Base-by-base conservation (phyloP, 2,888 invertebrate genomes). In the Trachelus stipa region DNA sequence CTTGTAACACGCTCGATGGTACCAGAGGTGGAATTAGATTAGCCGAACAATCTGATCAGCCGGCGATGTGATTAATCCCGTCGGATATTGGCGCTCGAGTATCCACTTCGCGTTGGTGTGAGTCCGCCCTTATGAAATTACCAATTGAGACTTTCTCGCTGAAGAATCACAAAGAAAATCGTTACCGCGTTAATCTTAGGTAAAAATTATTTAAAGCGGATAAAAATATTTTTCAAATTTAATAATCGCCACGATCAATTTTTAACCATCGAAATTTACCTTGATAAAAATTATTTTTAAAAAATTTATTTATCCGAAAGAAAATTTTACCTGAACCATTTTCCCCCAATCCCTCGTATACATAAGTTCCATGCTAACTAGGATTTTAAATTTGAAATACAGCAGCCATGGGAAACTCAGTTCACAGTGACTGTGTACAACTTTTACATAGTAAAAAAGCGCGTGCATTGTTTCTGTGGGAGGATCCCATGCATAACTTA, bases 401-500 rank as follows among this genome's bases (percentile, higher is more conserved):
- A 56, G 56, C 56, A 56, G 56, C 23, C 23, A 56, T 56, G 56
- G 56, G 56, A 56, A 56, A 56, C 56, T 56, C 2, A 0, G 23
- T 23, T 56, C 23, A 15, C 15, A 56, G 56, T 56, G 56, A 56
- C 56, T 23, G 56, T 56, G 12, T 34, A 31, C 34, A 71, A 71
- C 31, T 71, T 71, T 34, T 3, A 71, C 71, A 33, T 34, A 1
- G 31, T 71, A 82, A 81, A 81, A 80, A 80, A 80, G 83, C 82
- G 83, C 85, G 83, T 86, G 88, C 89, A 90, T 90, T 90, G 90
- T 90, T 90, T 89, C 89, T 88, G 89, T 90, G 90, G 90, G 90
- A 90, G 90, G 90, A 89, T 90, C 90, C 88, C 88, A 86, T 88
- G 89, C 89, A 90, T 90, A 89, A 89, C 88, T 90, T 89, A 88